Base-by-base conservation (phyloP, 2,888 invertebrate species). In the Rhyacophila evoluta region DNA sequence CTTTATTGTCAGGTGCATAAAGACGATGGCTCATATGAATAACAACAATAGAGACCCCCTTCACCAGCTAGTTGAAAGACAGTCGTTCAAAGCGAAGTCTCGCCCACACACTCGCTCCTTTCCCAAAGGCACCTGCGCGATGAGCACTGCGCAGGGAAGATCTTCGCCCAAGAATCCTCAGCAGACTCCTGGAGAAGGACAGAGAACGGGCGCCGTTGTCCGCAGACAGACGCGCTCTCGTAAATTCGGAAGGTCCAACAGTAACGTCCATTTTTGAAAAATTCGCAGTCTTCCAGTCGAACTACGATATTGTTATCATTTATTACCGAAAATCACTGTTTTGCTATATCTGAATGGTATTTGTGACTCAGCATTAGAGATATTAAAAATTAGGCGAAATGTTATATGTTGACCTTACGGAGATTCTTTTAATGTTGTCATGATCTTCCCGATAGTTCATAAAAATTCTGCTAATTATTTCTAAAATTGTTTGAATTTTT, bases 1-100 rank as follows among this genome's bases (percentile, higher is more conserved):
- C n/a, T n/a, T n/a, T n/a, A n/a, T n/a, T n/a, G n/a, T 2, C 86
- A 89, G 89, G 83, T 89, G 87, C 81, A 87, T 89, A 83, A 88
- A 89, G 80, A 87, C 89, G 0, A 80, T 89, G 28, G 88, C 89
- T 0, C 89, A 89, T 15, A 79, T 76, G 25, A 78, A 78, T 36
- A 75, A 71, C 37, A 81, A 79, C 39, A 77, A 70, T 27, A 76
- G 55, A 38, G 73, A 77, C 28, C 25, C 55, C 12, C 55, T 55
- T n/a, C 55, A 55, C 10, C 1, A 2, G 15, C 10, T 5, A 15
- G 19, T 55, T 12, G 55, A 55, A 15, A 68, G 12, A n/a, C 77
- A 77, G 15, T 72, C 55, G 6, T 77, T 80, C 74, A 81, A 80
- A 41, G 41, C 73, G 6, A 81, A 79, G 72, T 72, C 79, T 25